These are phyloP conservation scores for Temnothorax unifasciatus DNA, from an alignment of 2,888 invertebrate genomes.

Conservation along the genomic window DNA sequence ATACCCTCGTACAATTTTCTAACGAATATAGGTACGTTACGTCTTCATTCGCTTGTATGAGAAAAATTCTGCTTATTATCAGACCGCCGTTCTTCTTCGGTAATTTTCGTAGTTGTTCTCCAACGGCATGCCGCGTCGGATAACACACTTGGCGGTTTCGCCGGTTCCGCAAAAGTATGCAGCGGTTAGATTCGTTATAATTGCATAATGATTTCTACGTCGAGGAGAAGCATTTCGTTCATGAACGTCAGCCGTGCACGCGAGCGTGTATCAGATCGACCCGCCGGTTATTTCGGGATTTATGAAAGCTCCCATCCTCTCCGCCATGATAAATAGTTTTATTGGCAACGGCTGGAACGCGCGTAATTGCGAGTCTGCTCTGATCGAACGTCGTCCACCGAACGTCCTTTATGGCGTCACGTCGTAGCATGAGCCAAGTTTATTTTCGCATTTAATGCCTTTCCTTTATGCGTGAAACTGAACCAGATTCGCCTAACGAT, in stretches of 20 bases:
- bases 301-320: constrained; percentile 20
- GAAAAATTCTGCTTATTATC: not conserved
- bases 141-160: constrained; percentile 21
- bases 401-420: constrained; percentile 26
- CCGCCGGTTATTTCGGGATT: constrained; percentile 39
- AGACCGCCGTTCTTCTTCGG: not conserved
- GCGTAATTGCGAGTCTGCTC: constrained; percentile 37
- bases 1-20: not conserved
- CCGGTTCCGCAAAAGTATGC: constrained; percentile 32
- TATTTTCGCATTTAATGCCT: constrained; percentile 22
- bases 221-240: constrained; percentile 35
- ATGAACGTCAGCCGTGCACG: constrained; percentile 35
- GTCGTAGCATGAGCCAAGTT: not conserved
- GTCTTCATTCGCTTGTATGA: not conserved
- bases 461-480: not conserved
- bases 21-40: not conserved
- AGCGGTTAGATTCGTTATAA: constrained; percentile 43
- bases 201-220: constrained; percentile 46
- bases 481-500: constrained; percentile 15
- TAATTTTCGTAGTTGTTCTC: constrained; percentile 15
- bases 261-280: constrained; percentile 43
- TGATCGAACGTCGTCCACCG: constrained; percentile 21
- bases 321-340: constrained; percentile 41
- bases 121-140: not conserved
- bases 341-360: constrained; percentile 20